phyloP scores from a whole-genome alignment of 2,797 vertebrate species.

The Falco concolor region DNA sequence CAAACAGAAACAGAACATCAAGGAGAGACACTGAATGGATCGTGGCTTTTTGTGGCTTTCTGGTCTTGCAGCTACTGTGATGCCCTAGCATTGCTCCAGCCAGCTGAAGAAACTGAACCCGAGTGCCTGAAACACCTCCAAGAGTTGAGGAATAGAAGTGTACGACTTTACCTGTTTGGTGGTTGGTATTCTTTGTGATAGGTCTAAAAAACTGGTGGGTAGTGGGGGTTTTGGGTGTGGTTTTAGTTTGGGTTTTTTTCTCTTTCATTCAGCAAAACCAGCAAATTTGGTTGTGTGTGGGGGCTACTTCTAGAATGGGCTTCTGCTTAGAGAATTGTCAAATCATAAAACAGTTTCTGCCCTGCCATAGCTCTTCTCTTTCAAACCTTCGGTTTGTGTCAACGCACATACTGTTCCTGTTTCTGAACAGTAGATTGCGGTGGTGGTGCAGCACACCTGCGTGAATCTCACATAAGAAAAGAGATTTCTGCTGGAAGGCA shows the following conservation, averaged over 20 bases:
- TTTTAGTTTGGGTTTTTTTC: not conserved
- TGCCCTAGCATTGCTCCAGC: not conserved
- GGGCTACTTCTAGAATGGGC: not conserved
- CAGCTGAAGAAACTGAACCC: not conserved
- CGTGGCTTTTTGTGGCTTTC: not conserved
- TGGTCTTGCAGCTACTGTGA: not conserved
- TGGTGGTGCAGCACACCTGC: not conserved
- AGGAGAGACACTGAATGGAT: not conserved
- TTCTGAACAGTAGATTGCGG: not conserved
- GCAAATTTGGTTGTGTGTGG: rapidly evolving
- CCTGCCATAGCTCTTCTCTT: rapidly evolving
- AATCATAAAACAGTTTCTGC: not conserved
- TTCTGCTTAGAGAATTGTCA: not conserved
- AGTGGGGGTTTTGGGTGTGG: not conserved
- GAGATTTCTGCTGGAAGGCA: not conserved
- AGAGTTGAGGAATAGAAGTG: not conserved
- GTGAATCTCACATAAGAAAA: not conserved
- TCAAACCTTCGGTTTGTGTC: not conserved
- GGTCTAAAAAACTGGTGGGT: not conserved
- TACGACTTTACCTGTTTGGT: not conserved
- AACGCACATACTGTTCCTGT: not conserved
- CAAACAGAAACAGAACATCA: not conserved
- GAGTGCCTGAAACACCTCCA: not conserved
- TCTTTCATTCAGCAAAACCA: not conserved
- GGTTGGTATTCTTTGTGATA: not conserved